Evolutionary conservation across 2,113 vertebrate genomes (phyloP), one percentile per base, ranked within the genome.

Genomic region (Cairina moschata): DNA sequence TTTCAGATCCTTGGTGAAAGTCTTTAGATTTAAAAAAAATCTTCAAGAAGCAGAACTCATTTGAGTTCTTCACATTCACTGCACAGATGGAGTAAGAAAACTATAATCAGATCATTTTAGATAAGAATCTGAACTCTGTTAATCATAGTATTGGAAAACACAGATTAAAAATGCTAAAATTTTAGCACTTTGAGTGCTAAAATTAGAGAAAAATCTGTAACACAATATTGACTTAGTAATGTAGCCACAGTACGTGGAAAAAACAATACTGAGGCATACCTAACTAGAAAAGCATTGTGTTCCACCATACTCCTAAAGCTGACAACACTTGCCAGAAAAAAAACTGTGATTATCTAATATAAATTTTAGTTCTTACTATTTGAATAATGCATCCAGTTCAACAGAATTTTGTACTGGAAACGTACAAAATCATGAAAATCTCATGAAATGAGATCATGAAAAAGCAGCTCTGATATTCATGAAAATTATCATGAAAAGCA

Each of bases 181-280:
- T 31, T 48, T 48, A 22, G 46, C 10, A 48, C 20, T 48, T 48
- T 48, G 46, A 21, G 8, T 34, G 34, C 6, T 67, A 46, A 63
- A 74, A 55, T 36, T 29, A 55, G 12, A 86, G 7, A 69, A 48
- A 46, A 48, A 74, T 8, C 15, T 42, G 26, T 42, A 74, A 36
- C 6, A 36, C 5, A 25, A 3, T 9, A 5, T 6, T 48, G 18
- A 52, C 52, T 78, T 67, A 46, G 82, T 31, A 63, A 83, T 0
- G 3, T 3, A 86, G 28, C 7, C 23, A 75, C 0, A 60, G 10
- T 40, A 92, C 14, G 8, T 36, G 9, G 18, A 60, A 92, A 32
- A 83, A 55, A 40, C 0, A 22, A 75, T 0, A 46, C 2, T 2
- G 18, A 8, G 3, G n/a, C 14, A 56, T 4, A 21, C 0, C 8